Evolutionary conservation across 2,113 vertebrate genomes (phyloP), one percentile per base, ranked within the genome.

Genomic region (Conger conger): DNA sequence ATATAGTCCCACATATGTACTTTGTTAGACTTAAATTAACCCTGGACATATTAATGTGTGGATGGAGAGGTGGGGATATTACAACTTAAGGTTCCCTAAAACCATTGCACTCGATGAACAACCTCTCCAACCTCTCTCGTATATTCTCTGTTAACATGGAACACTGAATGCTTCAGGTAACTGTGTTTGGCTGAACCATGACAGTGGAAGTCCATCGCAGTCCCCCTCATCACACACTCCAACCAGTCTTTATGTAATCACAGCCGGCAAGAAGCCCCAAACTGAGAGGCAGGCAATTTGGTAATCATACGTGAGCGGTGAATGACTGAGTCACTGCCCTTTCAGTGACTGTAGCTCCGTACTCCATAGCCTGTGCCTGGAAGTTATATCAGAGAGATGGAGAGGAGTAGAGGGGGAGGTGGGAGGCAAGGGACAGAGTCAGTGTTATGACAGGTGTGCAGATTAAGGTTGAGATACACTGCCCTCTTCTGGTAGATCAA

Each of bases 401-500:
- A 73, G 57, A 63, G 54, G 18, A 27, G 23, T 23, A 9, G 68
- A 13, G n/a, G 33, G 68, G 33, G 18, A 23, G 23, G 23, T 20
- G 57, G 23, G 23, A 63, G 57, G 23, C 18, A 63, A 63, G 57
- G 23, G 68, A 73, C 20, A 73, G 68, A 73, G 68, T 1, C 9
- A 20, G 60, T 30, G 68, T 33, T 13, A 63, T 20, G 23, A 2
- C 5, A 20, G 4, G 57, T 27, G 57, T 27, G 57, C 23, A 63
- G 20, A 33, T 30, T 73, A 30, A 73, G 68, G n/a, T 45, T 50
- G 40, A 76, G 9, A 76, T 77, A 23, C 18, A 53, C 76, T 79
- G 83, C 83, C 76, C 76, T 18, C 83, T 84, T 45, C 20, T 78
- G 83, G 73, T 4, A 23, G 23, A 38, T 54, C 73, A 33, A 0